These are phyloP conservation scores for human DNA, from an alignment of 2,113 vertebrate genomes.

Conservation along the genomic window DNA sequence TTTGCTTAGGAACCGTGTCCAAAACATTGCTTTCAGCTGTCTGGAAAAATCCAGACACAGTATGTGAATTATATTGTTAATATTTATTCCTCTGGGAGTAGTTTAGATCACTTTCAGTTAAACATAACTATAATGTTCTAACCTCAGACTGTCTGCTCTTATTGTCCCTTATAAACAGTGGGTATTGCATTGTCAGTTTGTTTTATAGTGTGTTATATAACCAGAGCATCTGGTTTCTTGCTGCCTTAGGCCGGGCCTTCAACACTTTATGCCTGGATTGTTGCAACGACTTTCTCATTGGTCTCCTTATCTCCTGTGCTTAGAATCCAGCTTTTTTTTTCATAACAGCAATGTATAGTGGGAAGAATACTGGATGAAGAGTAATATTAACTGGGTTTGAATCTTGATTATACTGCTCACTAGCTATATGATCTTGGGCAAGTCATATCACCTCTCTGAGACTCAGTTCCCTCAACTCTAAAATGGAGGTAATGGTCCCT, in stretches of 20 bases:
- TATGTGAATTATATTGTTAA: slow-evolving; percentile 63
- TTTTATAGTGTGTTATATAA: slow-evolving; percentile 60
- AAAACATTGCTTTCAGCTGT: slow-evolving; percentile 50
- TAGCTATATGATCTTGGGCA: background rate
- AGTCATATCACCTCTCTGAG: slow-evolving; percentile 11
- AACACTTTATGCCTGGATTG: slow-evolving; percentile 43
- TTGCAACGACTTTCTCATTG: slow-evolving; percentile 42
- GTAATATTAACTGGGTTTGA: background rate
- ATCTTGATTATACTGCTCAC: background rate
- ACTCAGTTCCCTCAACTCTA: slow-evolving; percentile 17
- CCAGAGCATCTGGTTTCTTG: slow-evolving; percentile 47
- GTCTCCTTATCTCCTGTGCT: background rate
- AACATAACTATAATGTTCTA: slow-evolving; percentile 50
- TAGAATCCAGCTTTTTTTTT: background rate
- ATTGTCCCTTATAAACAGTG: slow-evolving; percentile 43
- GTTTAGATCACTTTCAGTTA: slow-evolving; percentile 63
- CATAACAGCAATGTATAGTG: background rate
- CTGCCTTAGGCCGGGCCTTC: slow-evolving; percentile 10
- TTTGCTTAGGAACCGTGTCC: slow-evolving; percentile 52
- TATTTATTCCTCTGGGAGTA: slow-evolving; percentile 55
- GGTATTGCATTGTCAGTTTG: background rate
- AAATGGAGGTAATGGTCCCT: slow-evolving; percentile 24
- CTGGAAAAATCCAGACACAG: slow-evolving; percentile 43
- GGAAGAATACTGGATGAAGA: background rate
- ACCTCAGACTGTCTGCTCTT: slow-evolving; percentile 13